Evolutionary conservation across 2,797 vertebrate species (phyloP), one percentile per base, ranked within the genome.

Genomic region (Pelodytes ibericus): DNA sequence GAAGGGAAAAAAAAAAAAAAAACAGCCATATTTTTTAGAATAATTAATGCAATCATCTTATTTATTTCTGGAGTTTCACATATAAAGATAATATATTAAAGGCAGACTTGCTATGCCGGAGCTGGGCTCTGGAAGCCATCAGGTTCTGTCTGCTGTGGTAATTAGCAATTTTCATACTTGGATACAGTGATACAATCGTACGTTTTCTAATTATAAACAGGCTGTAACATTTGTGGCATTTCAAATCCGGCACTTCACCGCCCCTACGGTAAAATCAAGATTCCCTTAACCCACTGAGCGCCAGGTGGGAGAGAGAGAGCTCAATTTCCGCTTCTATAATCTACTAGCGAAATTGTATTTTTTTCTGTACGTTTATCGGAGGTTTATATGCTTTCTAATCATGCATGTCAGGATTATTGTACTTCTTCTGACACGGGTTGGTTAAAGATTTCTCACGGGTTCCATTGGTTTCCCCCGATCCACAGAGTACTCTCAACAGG

Each of bases 161-260:
- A 76, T 76, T 76, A 76, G 74, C 67, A 71, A 76, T 76, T 76
- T 76, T 64, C 66, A 63, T 76, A 71, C 59, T 76, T 71, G 33
- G 59, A 64, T 44, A 71, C 26, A 71, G 74, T 71, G 74, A 76
- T 76, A 64, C 25, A 64, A 76, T 71, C 49, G 41, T 63, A 64
- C 16, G 59, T 64, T 64, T 75, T 76, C 74, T 76, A 76, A 76
- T 76, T 64, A 76, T 71, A 75, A 75, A 68, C 64, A 75, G 72
- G 11, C 72, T 58, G 60, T 66, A 66, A 58, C 49, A 69, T 75
- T 69, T 70, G 65, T 56, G 74, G 59, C 47, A 71, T 56, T 63
- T 63, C 57, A 69, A 53, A 31, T 53, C 58, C 10, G 44, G 20
- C 65, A 36, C 58, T 61, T 66, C 65, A 29, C 64, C 24, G 24